Conservation (phyloP, 2,113 vertebrate genomes). For the Tupaia tana region DNA sequence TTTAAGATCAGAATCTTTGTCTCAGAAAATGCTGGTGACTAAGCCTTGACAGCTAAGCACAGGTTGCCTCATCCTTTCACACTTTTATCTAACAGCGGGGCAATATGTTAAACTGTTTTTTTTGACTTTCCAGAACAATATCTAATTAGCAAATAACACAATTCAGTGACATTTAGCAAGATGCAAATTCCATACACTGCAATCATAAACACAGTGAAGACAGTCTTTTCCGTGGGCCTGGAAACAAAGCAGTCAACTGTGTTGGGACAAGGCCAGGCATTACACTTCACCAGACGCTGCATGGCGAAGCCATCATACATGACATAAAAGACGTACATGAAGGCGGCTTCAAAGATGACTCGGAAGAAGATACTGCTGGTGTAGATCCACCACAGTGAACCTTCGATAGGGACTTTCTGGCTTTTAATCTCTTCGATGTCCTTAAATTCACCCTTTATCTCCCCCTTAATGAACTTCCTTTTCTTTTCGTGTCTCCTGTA, state of each 20-base stretch:
- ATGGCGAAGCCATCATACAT: conserved; percentile 96
- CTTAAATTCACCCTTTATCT: conserved; percentile 84
- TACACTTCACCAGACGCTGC: conserved; percentile 94
- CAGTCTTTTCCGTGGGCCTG: conserved; percentile 97
- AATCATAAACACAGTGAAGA: conserved; percentile 99
- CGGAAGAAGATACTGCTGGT: conserved; percentile 96
- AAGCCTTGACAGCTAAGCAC: conserved; percentile 67
- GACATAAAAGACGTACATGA: conserved; percentile 96
- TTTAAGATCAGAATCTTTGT: conserved; percentile 33
- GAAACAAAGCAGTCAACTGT: conserved; percentile 98
- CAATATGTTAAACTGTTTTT: conserved; percentile 79
- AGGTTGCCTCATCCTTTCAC: conserved; percentile 83
- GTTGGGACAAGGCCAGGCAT: conserved; percentile 96
- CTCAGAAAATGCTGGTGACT: conserved; percentile 61
- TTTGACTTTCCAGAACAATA: conserved; percentile 83
- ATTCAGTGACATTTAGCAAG: conserved; percentile 94
- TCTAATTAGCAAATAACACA: conserved; percentile 93
- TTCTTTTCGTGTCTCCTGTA: conserved; percentile 92
- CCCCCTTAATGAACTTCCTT: conserved; percentile 86
- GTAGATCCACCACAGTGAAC: conserved; percentile 97
- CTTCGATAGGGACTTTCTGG: conserved; percentile 91
- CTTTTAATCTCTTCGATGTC: conserved; percentile 92
- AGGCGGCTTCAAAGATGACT: conserved; percentile 92
- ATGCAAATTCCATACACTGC: conserved; percentile 95
- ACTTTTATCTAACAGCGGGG: conserved; percentile 69